Percentiles rank a stretch among this genome's conserved stretches.
phyloP scores from a whole-genome alignment of 1,140 invertebrate species.

The Ostrea denselamellosa region DNA sequence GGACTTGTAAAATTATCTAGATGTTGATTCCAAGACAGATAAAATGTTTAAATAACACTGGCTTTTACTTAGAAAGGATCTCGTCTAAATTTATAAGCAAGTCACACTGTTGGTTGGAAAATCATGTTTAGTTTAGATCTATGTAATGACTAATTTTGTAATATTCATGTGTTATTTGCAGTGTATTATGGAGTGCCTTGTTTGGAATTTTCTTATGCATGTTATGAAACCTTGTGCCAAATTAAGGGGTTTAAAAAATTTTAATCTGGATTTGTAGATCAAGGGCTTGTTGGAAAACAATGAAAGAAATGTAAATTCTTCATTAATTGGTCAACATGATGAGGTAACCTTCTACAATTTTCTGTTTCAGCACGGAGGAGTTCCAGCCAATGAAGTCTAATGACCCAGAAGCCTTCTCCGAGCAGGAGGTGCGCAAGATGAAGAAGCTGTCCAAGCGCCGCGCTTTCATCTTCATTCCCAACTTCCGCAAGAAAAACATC shows the following conservation, averaged over 20 bases:
- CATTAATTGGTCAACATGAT: background rate
- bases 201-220: background rate
- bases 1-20: background rate
- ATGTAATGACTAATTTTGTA: too few relatives aligned
- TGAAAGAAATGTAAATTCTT: background rate
- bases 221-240: too few relatives aligned
- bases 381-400: background rate
- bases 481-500: constrained; percentile 54
- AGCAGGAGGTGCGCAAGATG: constrained; percentile 45
- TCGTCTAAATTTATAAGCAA: too few relatives aligned
- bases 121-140: too few relatives aligned
- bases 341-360: background rate
- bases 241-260: background rate
- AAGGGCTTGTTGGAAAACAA: background rate
- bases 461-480: constrained; percentile 51
- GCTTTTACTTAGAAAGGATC: background rate
- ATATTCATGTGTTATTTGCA: too few relatives aligned
- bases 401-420: constrained; percentile 31
- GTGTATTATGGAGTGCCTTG: background rate
- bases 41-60: background rate
- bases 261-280: background rate
- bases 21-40: background rate
- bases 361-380: background rate
- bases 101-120: too few relatives aligned
- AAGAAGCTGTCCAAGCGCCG: constrained; percentile 48